phyloP scores from a whole-genome alignment of 2,113 vertebrate species.

The Odontophorus gujanensis region DNA sequence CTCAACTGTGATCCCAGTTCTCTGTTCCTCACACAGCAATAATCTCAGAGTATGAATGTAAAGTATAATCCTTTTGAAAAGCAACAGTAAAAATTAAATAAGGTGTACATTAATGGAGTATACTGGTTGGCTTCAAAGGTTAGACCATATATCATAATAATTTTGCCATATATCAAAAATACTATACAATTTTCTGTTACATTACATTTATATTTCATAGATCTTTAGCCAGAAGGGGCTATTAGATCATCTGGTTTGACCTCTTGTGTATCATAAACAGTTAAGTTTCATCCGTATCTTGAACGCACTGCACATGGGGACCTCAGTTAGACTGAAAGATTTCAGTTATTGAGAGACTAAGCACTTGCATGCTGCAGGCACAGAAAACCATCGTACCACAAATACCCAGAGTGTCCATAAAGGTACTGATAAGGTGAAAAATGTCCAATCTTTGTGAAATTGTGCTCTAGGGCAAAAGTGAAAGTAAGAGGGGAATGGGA shows the following conservation, averaged over 20 bases:
- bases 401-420: background rate
- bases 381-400: background rate
- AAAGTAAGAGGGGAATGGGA: background rate
- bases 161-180: constrained; percentile 21
- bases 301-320: background rate
- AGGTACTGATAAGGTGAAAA: background rate
- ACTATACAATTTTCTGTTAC: background rate
- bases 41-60: background rate
- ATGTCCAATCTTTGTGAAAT: background rate
- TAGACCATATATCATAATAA: background rate
- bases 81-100: constrained; percentile 30
- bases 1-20: background rate
- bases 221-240: background rate
- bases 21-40: background rate
- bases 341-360: background rate
- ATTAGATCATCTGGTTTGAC: constrained; percentile 21
- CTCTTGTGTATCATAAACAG: constrained; percentile 1
- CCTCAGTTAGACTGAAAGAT: background rate
- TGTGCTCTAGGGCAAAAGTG: background rate
- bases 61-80: constrained; percentile 30
- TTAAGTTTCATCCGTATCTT: constrained; percentile 12
- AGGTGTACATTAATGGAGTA: background rate
- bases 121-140: constrained; percentile 18
- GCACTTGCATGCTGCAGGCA: background rate
- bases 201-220: constrained; percentile 6